A percentile compares a stretch with the other conserved stretches of the same genome.
Conservation (phyloP, 2,888 invertebrate genomes). For the Coelinius sp. region DNA sequence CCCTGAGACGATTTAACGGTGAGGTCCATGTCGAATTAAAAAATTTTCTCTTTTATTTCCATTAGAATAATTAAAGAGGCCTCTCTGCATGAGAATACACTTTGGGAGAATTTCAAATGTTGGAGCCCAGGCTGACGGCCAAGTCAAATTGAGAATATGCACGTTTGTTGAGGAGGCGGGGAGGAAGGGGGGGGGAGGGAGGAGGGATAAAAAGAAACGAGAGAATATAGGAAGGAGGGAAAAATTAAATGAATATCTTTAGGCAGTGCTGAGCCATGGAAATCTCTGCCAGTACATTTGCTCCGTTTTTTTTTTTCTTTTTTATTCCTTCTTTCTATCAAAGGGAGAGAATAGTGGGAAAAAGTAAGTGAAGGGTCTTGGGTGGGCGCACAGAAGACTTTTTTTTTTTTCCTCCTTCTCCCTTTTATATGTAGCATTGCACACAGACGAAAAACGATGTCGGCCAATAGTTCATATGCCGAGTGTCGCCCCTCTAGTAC, state of each 20-base stretch:
- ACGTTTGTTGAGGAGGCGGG: conserved; percentile 21
- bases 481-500: conserved; percentile 56
- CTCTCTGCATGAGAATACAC: conserved; percentile 13
- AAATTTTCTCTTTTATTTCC: conserved; percentile 13
- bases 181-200: too few relatives aligned
- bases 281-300: conserved; percentile 35
- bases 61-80: conserved; percentile 16
- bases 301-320: conserved; percentile 1
- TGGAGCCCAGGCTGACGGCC: conserved; percentile 3
- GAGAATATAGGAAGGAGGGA: neutral
- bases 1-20: conserved; percentile 8
- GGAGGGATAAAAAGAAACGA: neutral
- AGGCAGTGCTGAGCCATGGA: conserved; percentile 39
- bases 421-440: conserved; percentile 14
- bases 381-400: conserved; percentile 17
- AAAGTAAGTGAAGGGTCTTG: conserved; percentile 26
- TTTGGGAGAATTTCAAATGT: conserved; percentile 13
- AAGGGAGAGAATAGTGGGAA: conserved; percentile 9
- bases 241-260: conserved; percentile 34
- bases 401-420: neutral
- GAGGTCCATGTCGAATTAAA: conserved; percentile 24
- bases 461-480: conserved; percentile 60
- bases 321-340: neutral
- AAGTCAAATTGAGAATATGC: conserved; percentile 36
- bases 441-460: conserved; percentile 49